These are phyloP conservation scores for Gobio occitaniae DNA, from an alignment of 2,797 vertebrate genomes.

Conservation along the genomic window DNA sequence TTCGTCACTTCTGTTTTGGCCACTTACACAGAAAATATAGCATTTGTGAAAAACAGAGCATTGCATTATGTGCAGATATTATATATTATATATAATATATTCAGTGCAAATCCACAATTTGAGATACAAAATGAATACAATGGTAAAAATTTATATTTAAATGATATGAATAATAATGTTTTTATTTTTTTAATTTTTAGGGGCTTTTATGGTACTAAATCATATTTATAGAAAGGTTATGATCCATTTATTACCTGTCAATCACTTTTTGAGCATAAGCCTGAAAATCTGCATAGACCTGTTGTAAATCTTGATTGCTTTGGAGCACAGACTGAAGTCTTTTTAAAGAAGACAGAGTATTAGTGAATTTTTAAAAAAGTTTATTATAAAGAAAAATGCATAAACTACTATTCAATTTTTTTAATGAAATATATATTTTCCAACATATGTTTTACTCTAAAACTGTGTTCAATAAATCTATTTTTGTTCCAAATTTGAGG, in stretches of 20 bases:
- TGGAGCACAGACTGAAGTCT: not conserved
- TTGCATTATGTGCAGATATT: not conserved
- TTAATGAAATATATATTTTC: not conserved
- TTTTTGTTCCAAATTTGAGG: not conserved
- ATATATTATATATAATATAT: too few relatives aligned
- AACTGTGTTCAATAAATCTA: not conserved
- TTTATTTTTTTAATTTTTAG: not conserved
- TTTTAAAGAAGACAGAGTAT: not conserved
- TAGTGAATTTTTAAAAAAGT: not conserved
- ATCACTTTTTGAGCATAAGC: not conserved
- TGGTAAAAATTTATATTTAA: not conserved
- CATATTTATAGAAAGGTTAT: not conserved
- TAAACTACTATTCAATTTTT: not conserved
- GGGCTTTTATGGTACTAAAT: not conserved
- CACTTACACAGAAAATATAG: not conserved
- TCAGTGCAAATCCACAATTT: not conserved
- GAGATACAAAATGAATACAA: not conserved
- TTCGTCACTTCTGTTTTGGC: not conserved
- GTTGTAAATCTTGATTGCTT: not conserved
- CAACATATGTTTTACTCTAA: not conserved
- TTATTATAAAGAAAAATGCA: not conserved
- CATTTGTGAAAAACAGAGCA: not conserved
- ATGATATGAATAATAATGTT: not conserved
- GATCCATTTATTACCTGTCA: not conserved
- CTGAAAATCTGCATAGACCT: not conserved